These are phyloP conservation scores for Abrostola tripartita DNA, from an alignment of 2,888 invertebrate genomes.

Conservation along the genomic window DNA sequence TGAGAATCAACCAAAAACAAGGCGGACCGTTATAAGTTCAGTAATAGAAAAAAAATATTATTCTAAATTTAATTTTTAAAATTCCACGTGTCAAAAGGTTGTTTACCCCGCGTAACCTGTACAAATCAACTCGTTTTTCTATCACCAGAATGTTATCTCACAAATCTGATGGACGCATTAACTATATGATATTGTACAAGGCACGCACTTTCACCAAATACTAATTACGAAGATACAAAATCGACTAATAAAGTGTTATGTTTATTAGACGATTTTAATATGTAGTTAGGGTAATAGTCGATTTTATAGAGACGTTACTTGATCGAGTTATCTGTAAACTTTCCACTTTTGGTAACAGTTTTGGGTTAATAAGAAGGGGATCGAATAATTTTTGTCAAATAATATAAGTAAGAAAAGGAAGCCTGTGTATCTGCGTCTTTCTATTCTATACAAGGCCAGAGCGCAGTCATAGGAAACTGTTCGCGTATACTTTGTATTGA, in stretches of 20 bases:
- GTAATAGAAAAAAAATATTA: neutral
- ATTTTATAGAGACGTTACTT: slow-evolving; percentile 36
- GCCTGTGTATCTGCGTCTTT: no score
- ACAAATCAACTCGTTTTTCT: slow-evolving; percentile 45
- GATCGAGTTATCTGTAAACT: slow-evolving; percentile 3
- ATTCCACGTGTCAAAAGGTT: slow-evolving; percentile 22
- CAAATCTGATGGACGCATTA: slow-evolving; percentile 39
- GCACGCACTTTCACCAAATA: slow-evolving; percentile 48
- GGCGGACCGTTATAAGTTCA: no score
- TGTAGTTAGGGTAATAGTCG: slow-evolving; percentile 22
- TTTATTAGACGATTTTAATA: slow-evolving; percentile 41
- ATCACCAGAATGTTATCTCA: slow-evolving; percentile 48
- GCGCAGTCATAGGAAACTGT: no score
- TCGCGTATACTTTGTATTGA: no score
- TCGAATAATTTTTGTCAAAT: neutral
- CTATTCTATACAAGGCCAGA: no score
- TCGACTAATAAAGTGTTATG: slow-evolving; percentile 40
- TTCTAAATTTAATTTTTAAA: neutral
- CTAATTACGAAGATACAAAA: slow-evolving; percentile 44
- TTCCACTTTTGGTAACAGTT: neutral
- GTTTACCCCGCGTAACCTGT: slow-evolving; percentile 18
- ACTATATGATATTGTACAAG: slow-evolving; percentile 31
- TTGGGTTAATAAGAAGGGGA: neutral
- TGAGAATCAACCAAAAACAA: no score
- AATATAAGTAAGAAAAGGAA: neutral